Conservation (phyloP, 1,140 invertebrate species). For the Phortica variegata region DNA sequence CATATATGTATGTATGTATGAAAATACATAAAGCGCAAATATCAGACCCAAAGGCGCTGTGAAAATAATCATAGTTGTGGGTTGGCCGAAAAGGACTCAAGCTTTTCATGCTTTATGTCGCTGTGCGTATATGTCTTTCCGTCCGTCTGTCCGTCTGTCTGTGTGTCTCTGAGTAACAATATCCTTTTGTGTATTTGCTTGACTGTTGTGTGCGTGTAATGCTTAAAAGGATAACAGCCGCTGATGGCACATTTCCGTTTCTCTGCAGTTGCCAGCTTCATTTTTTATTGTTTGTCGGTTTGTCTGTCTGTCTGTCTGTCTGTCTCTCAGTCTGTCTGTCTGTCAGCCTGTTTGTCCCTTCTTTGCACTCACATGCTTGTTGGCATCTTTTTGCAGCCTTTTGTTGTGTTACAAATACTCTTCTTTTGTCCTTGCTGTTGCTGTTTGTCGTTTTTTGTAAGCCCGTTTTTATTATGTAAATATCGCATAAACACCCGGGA, state of each 20-base stretch:
- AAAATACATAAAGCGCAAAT: too few relatives aligned
- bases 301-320: background rate
- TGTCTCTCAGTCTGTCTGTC: background rate
- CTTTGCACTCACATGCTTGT: background rate
- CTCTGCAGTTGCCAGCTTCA: background rate
- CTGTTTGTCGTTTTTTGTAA: too few relatives aligned
- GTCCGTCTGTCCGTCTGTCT: too few relatives aligned
- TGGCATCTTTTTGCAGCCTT: background rate
- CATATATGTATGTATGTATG: too few relatives aligned
- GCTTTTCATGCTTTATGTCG: slow-evolving; percentile 20
- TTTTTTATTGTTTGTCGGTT: background rate
- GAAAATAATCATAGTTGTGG: slow-evolving; percentile 54
- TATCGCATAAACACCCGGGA: slow-evolving; percentile 53
- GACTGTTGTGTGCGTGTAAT: slow-evolving; percentile 12
- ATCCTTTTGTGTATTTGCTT: too few relatives aligned
- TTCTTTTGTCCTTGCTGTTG: too few relatives aligned
- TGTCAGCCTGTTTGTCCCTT: background rate
- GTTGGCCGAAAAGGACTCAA: too few relatives aligned
- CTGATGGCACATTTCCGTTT: background rate
- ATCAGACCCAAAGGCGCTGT: slow-evolving; percentile 38
- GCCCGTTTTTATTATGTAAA: slow-evolving; percentile 53
- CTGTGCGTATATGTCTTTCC: too few relatives aligned
- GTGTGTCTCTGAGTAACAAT: too few relatives aligned
- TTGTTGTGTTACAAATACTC: too few relatives aligned
- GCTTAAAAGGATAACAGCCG: slow-evolving; percentile 34